phyloP scores from a whole-genome alignment of 2,113 vertebrate species.

The Felis catus region F.catus_Fca126_mat1.0 CM031411.1:127112001-127112500 shows the following conservation, averaged over 20 bases:
- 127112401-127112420: background rate
- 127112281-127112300: background rate
- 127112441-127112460: background rate
- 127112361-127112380: background rate
- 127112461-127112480: background rate
- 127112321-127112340: background rate
- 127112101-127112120: background rate
- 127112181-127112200: background rate
- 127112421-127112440: background rate
- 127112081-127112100: conserved; percentile 47
- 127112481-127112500: background rate
- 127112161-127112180: conserved; percentile 35
- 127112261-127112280: conserved; percentile 19
- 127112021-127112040: background rate
- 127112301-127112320: background rate
- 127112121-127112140: background rate
- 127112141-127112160: background rate
- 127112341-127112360: background rate
- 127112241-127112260: background rate
- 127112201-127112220: background rate
- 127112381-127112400: background rate
- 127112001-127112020: background rate
- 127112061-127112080: background rate
- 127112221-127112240: conserved; percentile 9
- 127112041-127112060: background rate